phyloP scores from a whole-genome alignment of 2,888 invertebrate species.

The Leptopilina syphax region DNA sequence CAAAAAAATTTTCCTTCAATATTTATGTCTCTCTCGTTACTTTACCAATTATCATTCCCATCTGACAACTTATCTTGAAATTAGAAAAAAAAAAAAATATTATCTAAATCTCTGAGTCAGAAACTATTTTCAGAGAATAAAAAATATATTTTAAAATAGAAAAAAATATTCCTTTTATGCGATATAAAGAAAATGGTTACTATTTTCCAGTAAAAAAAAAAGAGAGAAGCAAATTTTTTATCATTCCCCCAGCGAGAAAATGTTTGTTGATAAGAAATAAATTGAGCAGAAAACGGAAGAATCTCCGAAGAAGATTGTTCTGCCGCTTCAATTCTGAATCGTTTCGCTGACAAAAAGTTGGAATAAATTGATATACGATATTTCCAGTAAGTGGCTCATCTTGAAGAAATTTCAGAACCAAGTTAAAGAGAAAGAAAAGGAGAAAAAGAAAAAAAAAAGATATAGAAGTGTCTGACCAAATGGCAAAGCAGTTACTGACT shows the following conservation, averaged over 20 bases:
- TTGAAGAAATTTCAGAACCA: conserved; percentile 15
- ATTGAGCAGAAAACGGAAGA: conserved; percentile 12
- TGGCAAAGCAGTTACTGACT: conserved; percentile 17
- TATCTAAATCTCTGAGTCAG: too few species aligned
- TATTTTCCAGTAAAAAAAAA: too few species aligned
- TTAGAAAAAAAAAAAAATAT: too few species aligned
- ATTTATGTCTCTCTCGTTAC: too few species aligned
- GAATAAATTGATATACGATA: conserved; percentile 30
- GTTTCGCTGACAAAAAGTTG: conserved; percentile 19
- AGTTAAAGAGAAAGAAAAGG: not conserved
- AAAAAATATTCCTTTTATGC: too few species aligned
- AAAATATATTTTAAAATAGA: too few species aligned
- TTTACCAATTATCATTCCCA: too few species aligned
- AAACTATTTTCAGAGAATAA: too few species aligned
- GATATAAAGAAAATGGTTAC: too few species aligned
- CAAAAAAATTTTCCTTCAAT: too few species aligned
- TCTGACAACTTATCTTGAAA: too few species aligned
- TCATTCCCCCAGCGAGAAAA: not conserved
- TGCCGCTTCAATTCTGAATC: not conserved
- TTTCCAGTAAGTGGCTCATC: conserved; percentile 26
- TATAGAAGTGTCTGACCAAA: not conserved
- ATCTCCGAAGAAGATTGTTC: conserved; percentile 16
- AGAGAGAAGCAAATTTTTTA: too few species aligned
- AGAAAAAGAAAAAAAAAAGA: not conserved
- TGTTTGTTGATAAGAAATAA: conserved; percentile 21